phyloP scores from a whole-genome alignment of 2,113 vertebrate genomes.

The Connochaetes taurinus region DNA sequence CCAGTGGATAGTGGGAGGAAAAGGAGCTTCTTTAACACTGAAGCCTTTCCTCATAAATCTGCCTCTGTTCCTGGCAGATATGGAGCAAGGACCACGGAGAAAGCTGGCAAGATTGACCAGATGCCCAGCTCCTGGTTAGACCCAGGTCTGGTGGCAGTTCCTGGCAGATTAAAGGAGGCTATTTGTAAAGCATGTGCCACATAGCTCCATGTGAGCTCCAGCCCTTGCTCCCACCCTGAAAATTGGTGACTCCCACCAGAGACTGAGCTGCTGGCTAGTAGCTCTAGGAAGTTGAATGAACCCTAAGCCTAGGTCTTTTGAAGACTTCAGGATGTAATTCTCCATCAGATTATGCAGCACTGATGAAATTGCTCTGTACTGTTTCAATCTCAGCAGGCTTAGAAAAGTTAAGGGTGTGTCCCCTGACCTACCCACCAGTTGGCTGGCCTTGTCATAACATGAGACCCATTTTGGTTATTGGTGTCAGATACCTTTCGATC shows the following conservation, averaged over 20 bases:
- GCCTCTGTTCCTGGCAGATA: neutral
- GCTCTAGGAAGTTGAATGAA: constrained; percentile 23
- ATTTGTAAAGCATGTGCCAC: neutral
- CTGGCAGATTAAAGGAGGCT: neutral
- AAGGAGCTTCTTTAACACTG: neutral
- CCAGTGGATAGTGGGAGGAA: neutral
- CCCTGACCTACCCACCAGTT: neutral
- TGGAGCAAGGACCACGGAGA: neutral
- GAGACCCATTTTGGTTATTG: neutral
- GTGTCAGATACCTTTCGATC: neutral
- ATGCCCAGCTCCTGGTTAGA: neutral
- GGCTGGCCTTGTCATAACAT: constrained; percentile 26
- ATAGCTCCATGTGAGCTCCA: neutral
- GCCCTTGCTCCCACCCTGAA: neutral
- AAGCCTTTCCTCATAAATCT: neutral
- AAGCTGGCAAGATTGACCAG: neutral
- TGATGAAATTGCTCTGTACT: neutral
- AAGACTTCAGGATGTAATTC: neutral
- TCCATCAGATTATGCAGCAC: neutral
- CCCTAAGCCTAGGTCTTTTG: neutral
- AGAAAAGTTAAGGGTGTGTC: neutral
- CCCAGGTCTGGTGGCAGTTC: neutral
- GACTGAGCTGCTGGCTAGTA: constrained; percentile 31
- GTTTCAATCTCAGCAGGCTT: neutral
- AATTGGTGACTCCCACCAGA: neutral